Base-by-base conservation (phyloP, 2,113 vertebrate genomes). In the Nycticryphes semicollaris region DNA sequence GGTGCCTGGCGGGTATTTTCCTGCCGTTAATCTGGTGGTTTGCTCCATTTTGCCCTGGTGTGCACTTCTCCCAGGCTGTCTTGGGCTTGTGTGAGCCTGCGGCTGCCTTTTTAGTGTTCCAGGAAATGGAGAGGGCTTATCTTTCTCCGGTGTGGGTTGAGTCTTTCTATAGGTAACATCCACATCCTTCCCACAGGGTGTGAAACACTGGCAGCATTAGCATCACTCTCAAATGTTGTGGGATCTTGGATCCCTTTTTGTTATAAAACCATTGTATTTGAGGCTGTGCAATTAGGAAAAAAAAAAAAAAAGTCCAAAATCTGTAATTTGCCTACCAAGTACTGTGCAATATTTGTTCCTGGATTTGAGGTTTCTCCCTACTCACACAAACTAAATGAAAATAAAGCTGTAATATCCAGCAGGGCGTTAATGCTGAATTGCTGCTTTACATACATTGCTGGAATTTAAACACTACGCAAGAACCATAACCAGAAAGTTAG, bases 321-420 rank as follows among this genome's bases (percentile, higher is more conserved):
- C 67, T 56, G 22, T 79, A 74, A 64, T 93, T 92, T 93, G 45
- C 33, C 60, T 91, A 27, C 67, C 59, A 56, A 62, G 67, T 54
- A 83, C 87, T 21, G 62, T 31, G 50, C 50, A 59, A 1, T 73
- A 48, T 92, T 93, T 22, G 1, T 72, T 84, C 51, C 45, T 68
- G 51, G 47, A 20, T 63, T 59, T 87, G 47, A 31, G 21, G 16
- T 51, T 92, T 94, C 72, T 87, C 47, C 79, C 21, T 82, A n/a
- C 54, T 92, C 12, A 1, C 4, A 43, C 57, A 91, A 94, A 68
- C 66, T 70, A 76, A 91, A 91, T 76, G 64, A 59, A 85, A 95
- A 31, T 79, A 76, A 91, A 89, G 80, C 62, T 67, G 63, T 87
- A 45, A 73, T 91, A 89, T 88, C 92, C 88, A 94, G 82, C 87